Base-by-base conservation (phyloP, 2,888 invertebrate species). In the Caradrina kadenii region DNA sequence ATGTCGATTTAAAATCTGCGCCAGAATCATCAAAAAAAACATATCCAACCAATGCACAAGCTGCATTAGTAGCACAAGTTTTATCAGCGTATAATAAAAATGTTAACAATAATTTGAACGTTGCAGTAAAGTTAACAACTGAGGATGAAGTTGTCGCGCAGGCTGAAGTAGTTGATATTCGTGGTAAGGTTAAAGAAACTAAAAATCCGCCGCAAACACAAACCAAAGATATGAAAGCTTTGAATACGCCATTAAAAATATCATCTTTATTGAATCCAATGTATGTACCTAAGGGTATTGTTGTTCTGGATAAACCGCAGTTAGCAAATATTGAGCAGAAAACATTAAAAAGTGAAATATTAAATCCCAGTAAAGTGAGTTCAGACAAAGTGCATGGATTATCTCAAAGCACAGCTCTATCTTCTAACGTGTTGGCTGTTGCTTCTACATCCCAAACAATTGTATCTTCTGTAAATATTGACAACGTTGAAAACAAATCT, bases 201-300 rank as follows among this genome's bases (percentile, higher is more conserved):
- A 59, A 61, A 60, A 77, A 76, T 59, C 31, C 22, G 11, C 49
- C 21, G 13, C 31, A 63, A 53, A 70, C 56, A 6, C 69, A 66
- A 56, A 22, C 42, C 4, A 22, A 63, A 52, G 80, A 69, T 74
- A 85, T 76, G 53, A 81, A 70, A 66, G 71, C 81, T 72, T 79
- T 89, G 54, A 86, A 92, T 68, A 91, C 87, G 5, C 94, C 95
- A 10, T 81, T 94, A 76, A 94, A 89, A 87, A 92, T 95, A 86
- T 95, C 95, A 13, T 92, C 94, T 2, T 82, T 95, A 54, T 83
- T 95, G 63, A 93, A 93, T 82, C 92, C 92, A 55, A 87, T 90
- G 66, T 91, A 91, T 73, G 64, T 90, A 74, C 89, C 91, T 45
- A 89, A 87, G 76, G 69, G 64, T 54, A 22, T 31, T n/a, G 39